phyloP scores from a whole-genome alignment of 53 echinoderm and acorn worm species.

The Hippasteria phrygiana region DNA sequence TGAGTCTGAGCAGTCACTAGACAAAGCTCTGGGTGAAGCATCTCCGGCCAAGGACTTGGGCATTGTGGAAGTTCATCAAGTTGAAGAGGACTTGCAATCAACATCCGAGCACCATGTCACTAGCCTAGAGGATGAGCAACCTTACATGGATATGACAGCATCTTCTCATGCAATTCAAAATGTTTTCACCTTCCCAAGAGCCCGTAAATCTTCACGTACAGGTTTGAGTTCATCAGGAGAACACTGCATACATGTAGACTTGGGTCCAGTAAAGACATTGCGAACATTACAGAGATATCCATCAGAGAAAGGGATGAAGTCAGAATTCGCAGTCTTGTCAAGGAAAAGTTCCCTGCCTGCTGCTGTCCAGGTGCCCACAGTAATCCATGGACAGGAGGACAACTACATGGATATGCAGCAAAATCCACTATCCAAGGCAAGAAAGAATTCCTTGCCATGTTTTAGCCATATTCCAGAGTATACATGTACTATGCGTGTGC shows the following conservation, averaged over 20 bases:
- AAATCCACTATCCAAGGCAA: not conserved
- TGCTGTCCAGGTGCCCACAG: not conserved
- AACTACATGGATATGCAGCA: not conserved
- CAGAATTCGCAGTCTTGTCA: not conserved
- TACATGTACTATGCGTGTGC: not conserved
- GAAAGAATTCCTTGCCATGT: not conserved
- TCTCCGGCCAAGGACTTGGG: no score
- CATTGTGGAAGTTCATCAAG: conserved; percentile 31
- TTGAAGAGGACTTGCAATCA: not conserved
- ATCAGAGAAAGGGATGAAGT: not conserved
- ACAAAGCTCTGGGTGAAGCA: not conserved
- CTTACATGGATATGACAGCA: conserved; percentile 41
- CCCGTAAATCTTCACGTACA: not conserved
- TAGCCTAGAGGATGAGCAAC: not conserved
- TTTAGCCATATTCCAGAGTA: not conserved
- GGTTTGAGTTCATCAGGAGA: not conserved
- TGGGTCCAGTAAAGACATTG: not conserved
- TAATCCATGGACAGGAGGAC: not conserved
- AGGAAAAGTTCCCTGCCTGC: not conserved
- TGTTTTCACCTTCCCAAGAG: not conserved
- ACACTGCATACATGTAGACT: not conserved
- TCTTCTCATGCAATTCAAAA: not conserved
- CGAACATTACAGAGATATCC: not conserved
- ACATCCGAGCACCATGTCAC: not conserved
- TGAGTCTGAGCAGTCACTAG: not conserved